Percentiles rank a stretch among this genome's conserved stretches.
phyloP scores from a whole-genome alignment of 2,888 invertebrate genomes.

The Orthosia incerta region DNA sequence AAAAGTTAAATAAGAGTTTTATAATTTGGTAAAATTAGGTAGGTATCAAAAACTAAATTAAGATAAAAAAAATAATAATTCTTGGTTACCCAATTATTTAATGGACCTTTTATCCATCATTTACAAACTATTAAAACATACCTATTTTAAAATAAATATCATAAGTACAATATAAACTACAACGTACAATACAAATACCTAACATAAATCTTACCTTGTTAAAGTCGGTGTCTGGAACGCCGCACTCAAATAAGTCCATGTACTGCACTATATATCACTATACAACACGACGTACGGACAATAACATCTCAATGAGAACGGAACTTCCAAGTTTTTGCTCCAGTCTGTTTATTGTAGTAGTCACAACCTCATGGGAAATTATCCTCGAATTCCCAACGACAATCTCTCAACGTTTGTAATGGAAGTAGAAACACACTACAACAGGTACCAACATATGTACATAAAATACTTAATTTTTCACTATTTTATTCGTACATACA shows the following conservation, averaged over 20 bases:
- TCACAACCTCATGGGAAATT: constrained; percentile 89
- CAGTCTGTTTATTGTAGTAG: constrained; percentile 83
- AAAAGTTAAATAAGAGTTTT: neutral
- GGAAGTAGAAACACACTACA: constrained; percentile 75
- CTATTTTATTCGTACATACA: constrained; percentile 72
- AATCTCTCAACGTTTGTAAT: constrained; percentile 79
- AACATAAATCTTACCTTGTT: constrained; percentile 66
- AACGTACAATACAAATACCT: neutral
- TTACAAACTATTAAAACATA: neutral
- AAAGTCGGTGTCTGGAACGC: constrained; percentile 49
- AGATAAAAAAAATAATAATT: too few relatives aligned
- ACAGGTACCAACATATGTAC: constrained; percentile 74
- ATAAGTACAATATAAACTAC: neutral
- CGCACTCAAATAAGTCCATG: constrained; percentile 74
- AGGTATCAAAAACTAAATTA: too few relatives aligned
- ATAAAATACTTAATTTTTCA: constrained; percentile 76
- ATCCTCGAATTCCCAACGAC: constrained; percentile 77
- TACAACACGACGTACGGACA: constrained; percentile 75
- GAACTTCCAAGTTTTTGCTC: constrained; percentile 79
- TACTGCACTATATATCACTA: constrained; percentile 73
- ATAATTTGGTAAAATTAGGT: neutral
- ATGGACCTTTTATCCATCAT: too few relatives aligned
- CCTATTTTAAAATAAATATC: neutral
- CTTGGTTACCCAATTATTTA: neutral
- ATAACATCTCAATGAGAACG: constrained; percentile 80